Evolutionary conservation across 2,113 vertebrate species (phyloP), one percentile per base, ranked within the genome.

Genomic region (Theristicus caerulescens): DNA sequence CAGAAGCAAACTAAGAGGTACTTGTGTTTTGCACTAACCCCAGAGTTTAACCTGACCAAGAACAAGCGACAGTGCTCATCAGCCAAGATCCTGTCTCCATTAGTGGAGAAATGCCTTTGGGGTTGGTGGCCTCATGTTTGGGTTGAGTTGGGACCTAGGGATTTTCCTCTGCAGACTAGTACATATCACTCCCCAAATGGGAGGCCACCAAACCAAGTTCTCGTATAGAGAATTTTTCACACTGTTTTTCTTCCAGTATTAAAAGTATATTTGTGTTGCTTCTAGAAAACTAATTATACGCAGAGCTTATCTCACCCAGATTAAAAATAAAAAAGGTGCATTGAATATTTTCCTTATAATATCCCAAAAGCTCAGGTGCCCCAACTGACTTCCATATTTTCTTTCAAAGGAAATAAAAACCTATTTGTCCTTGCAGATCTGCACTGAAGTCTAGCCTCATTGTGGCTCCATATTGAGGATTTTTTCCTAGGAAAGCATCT

Each of bases 401-500:
- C 26, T 40, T 86, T 54, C 55, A 74, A 86, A 83, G n/a, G 20
- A 20, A 49, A 72, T 72, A 81, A 49, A 54, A 87, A 15, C 46
- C 40, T 29, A 14, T 14, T 47, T 18, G 14, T 69, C 66, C 89
- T 47, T 51, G 77, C 77, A 95, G 77, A 71, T 74, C 65, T 16
- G 36, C 1, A 7, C 44, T 76, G 44, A 79, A 90, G 85, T 55
- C 27, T 1, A 3, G 15, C 44, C 64, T 62, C 42, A 1, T 2
- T 54, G 58, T 29, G 70, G 49, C 54, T 91, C 73, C 62, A 85
- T 47, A 69, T 18, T 44, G 84, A 93, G 54, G 24, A 67, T 29
- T 69, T 95, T 86, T 82, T 84, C 44, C 70, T 72, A 88, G 82
- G 34, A 85, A 87, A 90, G 46, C 61, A 64, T 80, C 84, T 90